These are phyloP conservation scores for Heteromyza rotundicornis DNA, from an alignment of 2,888 invertebrate genomes.

Conservation along the genomic window DNA sequence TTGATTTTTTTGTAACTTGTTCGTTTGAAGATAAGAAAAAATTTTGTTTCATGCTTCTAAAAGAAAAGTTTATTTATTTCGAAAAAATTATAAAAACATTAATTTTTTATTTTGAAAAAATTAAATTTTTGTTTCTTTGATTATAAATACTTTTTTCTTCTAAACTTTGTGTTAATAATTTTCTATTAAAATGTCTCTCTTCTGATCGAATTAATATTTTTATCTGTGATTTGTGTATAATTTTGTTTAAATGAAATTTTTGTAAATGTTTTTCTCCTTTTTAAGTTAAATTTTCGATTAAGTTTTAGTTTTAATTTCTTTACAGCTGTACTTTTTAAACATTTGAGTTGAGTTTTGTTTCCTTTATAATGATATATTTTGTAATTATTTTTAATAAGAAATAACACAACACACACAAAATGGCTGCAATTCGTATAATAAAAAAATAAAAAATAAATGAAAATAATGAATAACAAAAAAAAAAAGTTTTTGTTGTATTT, in stretches of 20 bases:
- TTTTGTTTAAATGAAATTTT: slow-evolving; percentile 24
- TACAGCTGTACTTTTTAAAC: slow-evolving; percentile 40
- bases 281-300: slow-evolving; percentile 6
- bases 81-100: too few species aligned
- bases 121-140: neutral
- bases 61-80: too few species aligned
- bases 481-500: slow-evolving; percentile 5
- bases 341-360: slow-evolving; percentile 30
- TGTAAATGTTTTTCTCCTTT: too few species aligned
- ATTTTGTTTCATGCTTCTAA: too few species aligned
- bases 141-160: neutral
- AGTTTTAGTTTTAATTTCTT: slow-evolving; percentile 34
- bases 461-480: slow-evolving; percentile 4
- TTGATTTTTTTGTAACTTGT: too few species aligned
- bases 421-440: slow-evolving; percentile 20
- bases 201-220: slow-evolving; percentile 44
- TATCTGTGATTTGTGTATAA: slow-evolving; percentile 49
- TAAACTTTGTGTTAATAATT: too few species aligned
- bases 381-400: neutral
- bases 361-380: slow-evolving; percentile 29
- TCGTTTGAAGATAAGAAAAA: too few species aligned
- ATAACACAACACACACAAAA: slow-evolving; percentile 7
- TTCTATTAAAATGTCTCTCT: slow-evolving; percentile 17
- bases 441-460: slow-evolving; percentile 14
- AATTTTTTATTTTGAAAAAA: too few species aligned